Percentiles rank a stretch among this genome's conserved stretches.
These are phyloP conservation scores for Cyclura pinguis DNA, from an alignment of 2,797 vertebrate species.

Conservation along the genomic window DNA sequence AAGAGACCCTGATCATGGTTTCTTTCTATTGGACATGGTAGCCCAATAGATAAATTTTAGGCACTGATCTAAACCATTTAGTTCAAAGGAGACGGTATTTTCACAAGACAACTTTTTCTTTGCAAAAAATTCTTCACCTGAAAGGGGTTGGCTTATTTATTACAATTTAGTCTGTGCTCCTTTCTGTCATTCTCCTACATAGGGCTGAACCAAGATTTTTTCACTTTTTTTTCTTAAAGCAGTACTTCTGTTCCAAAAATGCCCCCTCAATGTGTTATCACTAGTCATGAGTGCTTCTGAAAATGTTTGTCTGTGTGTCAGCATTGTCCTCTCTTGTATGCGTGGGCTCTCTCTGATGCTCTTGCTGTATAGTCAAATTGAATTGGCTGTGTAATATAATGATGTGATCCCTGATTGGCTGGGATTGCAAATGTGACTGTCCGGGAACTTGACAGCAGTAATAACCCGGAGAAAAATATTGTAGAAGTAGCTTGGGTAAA, in stretches of 20 bases:
- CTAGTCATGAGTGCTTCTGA: not conserved
- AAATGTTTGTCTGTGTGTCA: not conserved
- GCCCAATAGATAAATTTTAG: too few species aligned
- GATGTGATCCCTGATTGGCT: not conserved
- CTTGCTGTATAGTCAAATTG: not conserved
- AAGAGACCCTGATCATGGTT: too few species aligned
- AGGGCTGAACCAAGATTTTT: not conserved
- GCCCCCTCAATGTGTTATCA: not conserved
- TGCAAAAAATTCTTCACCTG: too few species aligned
- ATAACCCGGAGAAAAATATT: not conserved
- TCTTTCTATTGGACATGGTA: too few species aligned
- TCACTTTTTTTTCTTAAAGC: not conserved
- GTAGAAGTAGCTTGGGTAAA: not conserved
- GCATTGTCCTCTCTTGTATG: not conserved
- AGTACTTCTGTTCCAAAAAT: not conserved
- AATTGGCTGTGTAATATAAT: not conserved
- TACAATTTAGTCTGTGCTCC: too few species aligned
- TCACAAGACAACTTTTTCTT: too few species aligned
- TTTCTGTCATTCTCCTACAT: not conserved
- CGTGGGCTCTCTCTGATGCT: too few species aligned
- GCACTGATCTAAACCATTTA: too few species aligned
- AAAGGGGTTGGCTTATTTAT: too few species aligned
- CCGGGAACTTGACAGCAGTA: not conserved
- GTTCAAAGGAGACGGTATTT: too few species aligned
- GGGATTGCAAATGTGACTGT: not conserved